Base-by-base conservation (phyloP, 2,888 invertebrate species). In the Drosophila neonasuta region DNA sequence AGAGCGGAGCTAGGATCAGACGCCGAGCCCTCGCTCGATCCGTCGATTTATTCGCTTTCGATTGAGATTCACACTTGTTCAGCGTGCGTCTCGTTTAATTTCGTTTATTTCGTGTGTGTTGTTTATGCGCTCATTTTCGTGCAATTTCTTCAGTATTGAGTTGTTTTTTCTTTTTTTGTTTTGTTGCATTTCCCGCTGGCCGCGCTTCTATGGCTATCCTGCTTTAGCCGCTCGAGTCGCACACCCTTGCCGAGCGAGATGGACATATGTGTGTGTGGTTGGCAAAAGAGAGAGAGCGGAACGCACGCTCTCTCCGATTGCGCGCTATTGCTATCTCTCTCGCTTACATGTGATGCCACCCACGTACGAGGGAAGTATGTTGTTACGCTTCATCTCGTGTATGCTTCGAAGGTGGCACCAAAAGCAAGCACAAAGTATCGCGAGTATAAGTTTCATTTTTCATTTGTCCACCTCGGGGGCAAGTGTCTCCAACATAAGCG, bases 311-410 rank as follows among this genome's bases (percentile, higher is more conserved):
- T 61, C 42, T 51, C 64, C 11, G 3, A 3, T 68, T 32, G 32
- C 32, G 9, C 9, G 32, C 9, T 32, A n/a, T 36, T 42, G 45
- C 48, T 36, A 41, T 77, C 66, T 77, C 83, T 17, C 64, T 80
- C 74, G 68, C 80, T 74, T 86, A 61, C 71, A 48, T 74, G 80
- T 77, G 24, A 9, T 50, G 60, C 62, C 80, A 56, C 71, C 49
- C 62, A 57, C 77, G 61, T 57, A 62, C 77, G 70, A 65, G 60
- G 5, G 56, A 82, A 85, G 82, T 74, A 77, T 82, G 79, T 57
- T 52, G 57, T 57, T 66, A 51, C 80, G 77, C 74, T 82, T 85
- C 54, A 29, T 69, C 51, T 68, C 69, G 68, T 44, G 20, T 54
- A 10, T 39, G 32, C 39, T 36, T 59, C 62, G 46, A 50, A 30